Evolutionary conservation across 1,140 invertebrate genomes (phyloP).

Genomic region (Chironomus tepperi): DNA sequence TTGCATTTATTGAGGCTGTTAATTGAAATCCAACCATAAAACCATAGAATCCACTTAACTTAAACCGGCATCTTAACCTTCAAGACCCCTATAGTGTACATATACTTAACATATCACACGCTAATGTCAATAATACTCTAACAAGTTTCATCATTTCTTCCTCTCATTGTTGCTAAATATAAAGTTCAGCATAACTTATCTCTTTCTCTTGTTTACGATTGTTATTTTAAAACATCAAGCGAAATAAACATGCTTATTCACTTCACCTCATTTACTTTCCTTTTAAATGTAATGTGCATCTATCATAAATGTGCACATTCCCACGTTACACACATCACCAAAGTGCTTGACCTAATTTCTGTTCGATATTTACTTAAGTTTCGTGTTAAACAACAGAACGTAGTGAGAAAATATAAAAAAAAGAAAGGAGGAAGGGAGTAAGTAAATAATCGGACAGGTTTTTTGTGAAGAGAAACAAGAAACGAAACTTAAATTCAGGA

Average conservation of each 20-base stretch:
- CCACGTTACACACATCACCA: background rate
- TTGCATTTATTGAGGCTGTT: too few species aligned
- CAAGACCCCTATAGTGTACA: too few species aligned
- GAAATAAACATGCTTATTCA: constrained; percentile 7
- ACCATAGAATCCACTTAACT: too few species aligned
- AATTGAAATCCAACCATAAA: too few species aligned
- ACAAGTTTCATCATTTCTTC: too few species aligned
- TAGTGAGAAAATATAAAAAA: too few species aligned
- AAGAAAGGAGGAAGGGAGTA: background rate
- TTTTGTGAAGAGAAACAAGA: background rate
- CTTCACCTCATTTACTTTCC: constrained; percentile 4
- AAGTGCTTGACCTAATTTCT: background rate
- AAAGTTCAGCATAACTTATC: too few species aligned
- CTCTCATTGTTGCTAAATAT: too few species aligned
- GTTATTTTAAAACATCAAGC: background rate
- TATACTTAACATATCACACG: too few species aligned
- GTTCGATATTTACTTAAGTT: too few species aligned
- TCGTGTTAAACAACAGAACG: background rate
- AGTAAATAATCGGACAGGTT: constrained; percentile 1
- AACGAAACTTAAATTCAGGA: background rate
- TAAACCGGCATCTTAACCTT: too few species aligned
- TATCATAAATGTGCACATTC: background rate
- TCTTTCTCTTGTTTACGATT: background rate
- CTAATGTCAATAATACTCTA: too few species aligned
- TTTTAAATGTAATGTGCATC: background rate